These are phyloP conservation scores for Perca flavescens DNA, from an alignment of 2,113 vertebrate genomes.

Conservation along the genomic window DNA sequence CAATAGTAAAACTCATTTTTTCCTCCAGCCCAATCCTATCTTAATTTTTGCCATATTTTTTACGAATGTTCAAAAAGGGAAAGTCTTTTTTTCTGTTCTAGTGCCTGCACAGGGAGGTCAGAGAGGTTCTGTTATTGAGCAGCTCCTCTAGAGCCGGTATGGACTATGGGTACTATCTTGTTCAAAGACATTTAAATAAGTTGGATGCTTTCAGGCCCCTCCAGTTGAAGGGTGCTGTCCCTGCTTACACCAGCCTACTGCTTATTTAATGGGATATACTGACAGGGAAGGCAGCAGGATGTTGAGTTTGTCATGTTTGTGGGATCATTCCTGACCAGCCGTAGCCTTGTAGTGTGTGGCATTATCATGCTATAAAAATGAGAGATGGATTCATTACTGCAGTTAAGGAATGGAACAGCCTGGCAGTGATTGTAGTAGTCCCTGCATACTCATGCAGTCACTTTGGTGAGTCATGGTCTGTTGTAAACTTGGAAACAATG, in stretches of 20 bases:
- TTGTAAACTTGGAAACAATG: conserved; percentile 36
- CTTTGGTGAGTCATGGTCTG: conserved; percentile 12
- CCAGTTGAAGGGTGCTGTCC: conserved; percentile 31
- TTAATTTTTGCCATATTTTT: not conserved
- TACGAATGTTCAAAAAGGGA: not conserved
- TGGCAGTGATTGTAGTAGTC: conserved; percentile 33
- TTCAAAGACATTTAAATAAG: conserved; percentile 21
- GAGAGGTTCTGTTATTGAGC: conserved; percentile 2
- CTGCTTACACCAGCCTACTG: conserved; percentile 41
- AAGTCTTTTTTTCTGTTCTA: not conserved
- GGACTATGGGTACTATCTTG: not conserved
- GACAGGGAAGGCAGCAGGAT: conserved; percentile 45
- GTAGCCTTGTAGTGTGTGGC: conserved; percentile 50
- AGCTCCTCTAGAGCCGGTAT: not conserved
- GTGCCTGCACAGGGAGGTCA: not conserved
- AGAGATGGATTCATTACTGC: conserved; percentile 50
- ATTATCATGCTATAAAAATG: conserved; percentile 57
- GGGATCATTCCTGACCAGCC: conserved; percentile 39
- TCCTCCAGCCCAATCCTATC: conserved; percentile 4
- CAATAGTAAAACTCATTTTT: not conserved
- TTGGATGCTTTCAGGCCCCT: conserved; percentile 12
- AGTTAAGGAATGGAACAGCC: conserved; percentile 46
- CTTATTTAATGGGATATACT: conserved; percentile 51
- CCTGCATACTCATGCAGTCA: not conserved
- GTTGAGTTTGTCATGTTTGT: conserved; percentile 49